These are phyloP conservation scores for Epizoanthus rinbou DNA, from an alignment of 92 coral and sea anemone species.

Conservation along the genomic window DNA sequence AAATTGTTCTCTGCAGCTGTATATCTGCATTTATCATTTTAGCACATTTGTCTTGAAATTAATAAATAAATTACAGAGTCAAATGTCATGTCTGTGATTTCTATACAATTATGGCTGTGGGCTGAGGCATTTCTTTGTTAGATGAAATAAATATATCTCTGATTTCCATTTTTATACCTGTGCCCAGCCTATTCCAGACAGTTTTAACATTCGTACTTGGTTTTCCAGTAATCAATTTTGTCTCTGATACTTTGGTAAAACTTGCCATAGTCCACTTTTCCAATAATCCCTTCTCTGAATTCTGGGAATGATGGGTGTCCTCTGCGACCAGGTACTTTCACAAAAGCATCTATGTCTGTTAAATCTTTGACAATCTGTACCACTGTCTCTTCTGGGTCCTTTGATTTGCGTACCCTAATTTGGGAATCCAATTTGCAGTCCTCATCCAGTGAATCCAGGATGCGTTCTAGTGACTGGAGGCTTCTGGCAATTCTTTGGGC, in stretches of 20 bases:
- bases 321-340: slow-evolving; percentile 41
- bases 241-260: slow-evolving; percentile 35
- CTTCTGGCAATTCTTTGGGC: slow-evolving; percentile 58
- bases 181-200: neutral
- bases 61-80: too few species aligned
- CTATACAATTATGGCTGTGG: too few species aligned
- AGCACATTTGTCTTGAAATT: too few species aligned
- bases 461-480: slow-evolving; percentile 44
- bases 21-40: too few species aligned
- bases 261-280: slow-evolving; percentile 37
- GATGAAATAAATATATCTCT: too few species aligned
- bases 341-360: slow-evolving; percentile 41
- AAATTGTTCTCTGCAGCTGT: too few species aligned
- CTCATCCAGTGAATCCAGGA: slow-evolving; percentile 44
- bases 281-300: slow-evolving; percentile 24
- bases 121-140: too few species aligned
- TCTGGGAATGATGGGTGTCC: slow-evolving; percentile 59
- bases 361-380: slow-evolving; percentile 50
- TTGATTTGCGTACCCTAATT: slow-evolving; percentile 26
- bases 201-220: slow-evolving; percentile 36
- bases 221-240: slow-evolving; percentile 40
- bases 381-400: slow-evolving; percentile 51
- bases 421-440: slow-evolving; percentile 46
- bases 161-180: neutral
- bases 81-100: too few species aligned